These are phyloP conservation scores for Peromyscus nudipes DNA, from an alignment of 2,797 vertebrate genomes.

Conservation along the genomic window DNA sequence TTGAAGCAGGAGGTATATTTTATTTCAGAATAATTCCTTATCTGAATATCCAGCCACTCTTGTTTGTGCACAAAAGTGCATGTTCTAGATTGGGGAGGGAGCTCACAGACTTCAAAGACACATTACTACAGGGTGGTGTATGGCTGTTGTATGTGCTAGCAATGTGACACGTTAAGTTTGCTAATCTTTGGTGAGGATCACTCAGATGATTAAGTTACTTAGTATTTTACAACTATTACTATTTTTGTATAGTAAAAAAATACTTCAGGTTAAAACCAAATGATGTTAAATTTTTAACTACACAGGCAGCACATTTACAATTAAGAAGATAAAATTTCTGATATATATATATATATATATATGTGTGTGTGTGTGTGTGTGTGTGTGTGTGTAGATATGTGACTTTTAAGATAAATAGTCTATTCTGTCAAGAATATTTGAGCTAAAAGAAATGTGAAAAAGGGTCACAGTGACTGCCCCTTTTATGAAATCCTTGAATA, in stretches of 20 bases:
- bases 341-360: no score
- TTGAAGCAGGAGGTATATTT: background rate
- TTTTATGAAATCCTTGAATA: background rate
- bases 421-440: background rate
- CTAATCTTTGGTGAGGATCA: background rate
- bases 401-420: background rate
- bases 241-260: background rate
- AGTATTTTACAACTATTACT: background rate
- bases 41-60: background rate
- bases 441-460: constrained; percentile 34
- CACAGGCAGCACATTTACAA: background rate
- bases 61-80: background rate
- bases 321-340: background rate
- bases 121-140: background rate
- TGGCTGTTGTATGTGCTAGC: background rate
- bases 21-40: background rate
- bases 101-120: background rate
- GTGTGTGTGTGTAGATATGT: no score
- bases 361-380: no score
- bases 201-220: background rate
- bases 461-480: background rate
- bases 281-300: constrained; percentile 30
- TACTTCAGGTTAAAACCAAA: background rate
- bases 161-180: background rate
- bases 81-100: background rate